These are phyloP conservation scores for Ondatra zibethicus DNA, from an alignment of 2,113 vertebrate genomes.

Conservation along the genomic window DNA sequence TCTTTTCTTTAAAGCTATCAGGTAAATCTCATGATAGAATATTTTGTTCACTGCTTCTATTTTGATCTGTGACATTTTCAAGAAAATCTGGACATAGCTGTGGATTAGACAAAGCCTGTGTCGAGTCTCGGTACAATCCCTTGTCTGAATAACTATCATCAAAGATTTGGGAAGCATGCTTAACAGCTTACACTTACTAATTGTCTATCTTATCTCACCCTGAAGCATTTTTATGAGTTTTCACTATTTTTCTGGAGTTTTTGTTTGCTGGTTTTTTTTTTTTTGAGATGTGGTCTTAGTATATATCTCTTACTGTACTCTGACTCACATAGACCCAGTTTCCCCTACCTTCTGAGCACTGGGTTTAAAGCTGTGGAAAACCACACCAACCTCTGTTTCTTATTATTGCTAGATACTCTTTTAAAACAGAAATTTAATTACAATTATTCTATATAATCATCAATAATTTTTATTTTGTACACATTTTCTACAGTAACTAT, in stretches of 20 bases:
- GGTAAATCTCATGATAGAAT: background rate
- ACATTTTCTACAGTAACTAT: background rate
- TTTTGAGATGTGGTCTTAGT: background rate
- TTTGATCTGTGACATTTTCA: background rate
- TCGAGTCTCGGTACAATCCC: background rate
- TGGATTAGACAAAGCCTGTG: background rate
- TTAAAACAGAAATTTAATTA: slow-evolving; percentile 18
- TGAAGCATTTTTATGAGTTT: background rate
- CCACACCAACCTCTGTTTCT: background rate
- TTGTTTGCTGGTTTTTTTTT: background rate
- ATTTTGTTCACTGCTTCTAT: background rate
- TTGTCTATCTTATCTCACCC: background rate
- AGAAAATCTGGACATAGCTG: background rate
- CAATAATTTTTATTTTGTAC: background rate
- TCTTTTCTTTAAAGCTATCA: background rate
- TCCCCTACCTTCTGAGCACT: background rate
- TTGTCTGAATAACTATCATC: background rate
- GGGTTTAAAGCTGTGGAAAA: background rate
- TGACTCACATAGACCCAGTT: background rate
- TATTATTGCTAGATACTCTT: background rate
- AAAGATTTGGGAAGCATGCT: background rate
- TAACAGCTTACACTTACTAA: background rate
- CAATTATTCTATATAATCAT: background rate
- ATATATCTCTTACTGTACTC: background rate
- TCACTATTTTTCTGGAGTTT: slow-evolving; percentile 2